Evolutionary conservation across 2,797 vertebrate genomes (phyloP).

Genomic region (Anisognathus igniventris): DNA sequence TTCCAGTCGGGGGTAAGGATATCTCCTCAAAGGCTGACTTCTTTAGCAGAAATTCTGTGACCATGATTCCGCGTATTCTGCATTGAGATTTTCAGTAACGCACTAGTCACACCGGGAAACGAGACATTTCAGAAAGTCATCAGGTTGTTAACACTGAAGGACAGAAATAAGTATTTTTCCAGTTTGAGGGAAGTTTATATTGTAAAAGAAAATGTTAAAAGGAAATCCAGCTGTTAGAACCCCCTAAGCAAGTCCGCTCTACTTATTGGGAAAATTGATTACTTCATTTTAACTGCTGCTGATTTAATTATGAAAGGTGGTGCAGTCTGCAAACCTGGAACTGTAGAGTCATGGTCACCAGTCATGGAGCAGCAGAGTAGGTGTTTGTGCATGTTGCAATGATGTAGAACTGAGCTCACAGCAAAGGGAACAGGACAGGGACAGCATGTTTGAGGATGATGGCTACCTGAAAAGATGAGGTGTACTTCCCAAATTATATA

Average conservation of each 20-base stretch:
- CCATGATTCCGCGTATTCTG: background rate
- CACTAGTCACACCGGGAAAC: background rate
- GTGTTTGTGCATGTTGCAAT: background rate
- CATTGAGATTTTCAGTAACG: background rate
- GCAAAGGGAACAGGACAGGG: background rate
- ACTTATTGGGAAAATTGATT: background rate
- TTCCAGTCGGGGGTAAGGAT: background rate
- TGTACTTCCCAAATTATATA: background rate
- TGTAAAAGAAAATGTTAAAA: background rate
- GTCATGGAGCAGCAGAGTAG: background rate
- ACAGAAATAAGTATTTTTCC: background rate
- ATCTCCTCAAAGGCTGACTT: background rate
- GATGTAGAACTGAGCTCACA: background rate
- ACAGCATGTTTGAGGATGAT: background rate
- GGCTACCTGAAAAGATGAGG: background rate
- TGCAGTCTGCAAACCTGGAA: background rate
- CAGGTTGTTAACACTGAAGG: background rate
- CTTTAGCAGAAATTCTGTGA: background rate
- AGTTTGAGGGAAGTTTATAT: background rate
- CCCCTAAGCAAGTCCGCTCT: background rate
- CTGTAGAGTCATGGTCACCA: background rate
- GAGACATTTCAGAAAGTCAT: background rate
- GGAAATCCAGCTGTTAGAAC: background rate
- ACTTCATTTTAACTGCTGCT: background rate
- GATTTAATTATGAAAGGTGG: background rate